phyloP scores from a whole-genome alignment of 2,113 vertebrate genomes.

The Centrocercus urophasianus region DNA sequence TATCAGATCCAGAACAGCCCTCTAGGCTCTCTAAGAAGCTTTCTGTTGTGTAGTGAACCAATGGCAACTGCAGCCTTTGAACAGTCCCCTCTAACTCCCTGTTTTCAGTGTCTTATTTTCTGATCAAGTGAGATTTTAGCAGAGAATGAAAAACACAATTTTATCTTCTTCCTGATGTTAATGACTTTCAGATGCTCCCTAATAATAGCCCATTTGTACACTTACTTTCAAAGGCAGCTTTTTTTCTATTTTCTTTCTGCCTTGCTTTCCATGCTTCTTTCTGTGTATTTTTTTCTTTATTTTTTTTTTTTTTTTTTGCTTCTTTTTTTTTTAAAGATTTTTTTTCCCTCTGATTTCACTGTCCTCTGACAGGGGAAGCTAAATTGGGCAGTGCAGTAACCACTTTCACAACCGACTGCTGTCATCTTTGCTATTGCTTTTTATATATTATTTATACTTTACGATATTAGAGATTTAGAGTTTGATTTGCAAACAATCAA shows the following conservation, averaged over 20 bases:
- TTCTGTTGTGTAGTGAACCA: background rate
- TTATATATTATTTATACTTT: background rate
- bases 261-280: background rate
- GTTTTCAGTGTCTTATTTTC: background rate
- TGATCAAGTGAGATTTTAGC: background rate
- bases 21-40: background rate
- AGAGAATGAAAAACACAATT: background rate
- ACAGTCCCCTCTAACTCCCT: background rate
- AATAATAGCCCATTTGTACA: background rate
- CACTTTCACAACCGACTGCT: background rate
- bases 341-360: background rate
- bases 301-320: no score
- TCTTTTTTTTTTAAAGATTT: background rate
- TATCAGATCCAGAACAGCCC: background rate
- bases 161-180: background rate
- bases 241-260: background rate
- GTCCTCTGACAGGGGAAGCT: background rate
- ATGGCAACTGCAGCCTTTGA: background rate
- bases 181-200: background rate
- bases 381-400: background rate
- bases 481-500: background rate
- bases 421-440: background rate
- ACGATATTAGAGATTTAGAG: background rate
- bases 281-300: background rate
- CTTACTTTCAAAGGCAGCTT: background rate